phyloP scores from a whole-genome alignment of 2,113 vertebrate genomes.

The Oreotrochilus melanogaster region DNA sequence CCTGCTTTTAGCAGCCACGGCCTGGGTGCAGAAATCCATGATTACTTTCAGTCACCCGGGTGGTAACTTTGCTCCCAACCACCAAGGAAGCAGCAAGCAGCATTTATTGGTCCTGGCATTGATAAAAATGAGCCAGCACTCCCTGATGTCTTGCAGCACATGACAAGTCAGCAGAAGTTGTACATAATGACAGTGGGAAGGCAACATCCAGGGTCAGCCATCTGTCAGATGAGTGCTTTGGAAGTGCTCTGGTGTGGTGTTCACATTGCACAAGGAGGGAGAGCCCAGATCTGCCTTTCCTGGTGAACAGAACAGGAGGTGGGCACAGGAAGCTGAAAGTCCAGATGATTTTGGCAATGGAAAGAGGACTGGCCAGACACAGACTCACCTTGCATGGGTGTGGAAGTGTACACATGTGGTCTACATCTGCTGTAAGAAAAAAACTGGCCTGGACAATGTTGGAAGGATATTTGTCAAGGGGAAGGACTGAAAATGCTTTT shows the following conservation, averaged over 20 bases:
- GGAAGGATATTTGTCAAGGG: neutral
- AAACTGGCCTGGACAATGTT: fast-evolving
- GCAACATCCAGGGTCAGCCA: neutral
- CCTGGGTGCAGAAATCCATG: neutral
- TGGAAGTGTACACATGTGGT: fast-evolving
- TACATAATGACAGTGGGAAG: neutral
- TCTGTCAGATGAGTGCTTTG: neutral
- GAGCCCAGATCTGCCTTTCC: neutral
- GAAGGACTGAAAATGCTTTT: neutral
- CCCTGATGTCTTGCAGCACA: neutral
- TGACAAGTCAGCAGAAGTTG: neutral
- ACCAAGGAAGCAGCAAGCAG: neutral
- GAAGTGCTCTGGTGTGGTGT: neutral
- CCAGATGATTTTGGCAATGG: neutral
- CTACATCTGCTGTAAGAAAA: no score
- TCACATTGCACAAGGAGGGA: fast-evolving
- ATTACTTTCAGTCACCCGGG: neutral
- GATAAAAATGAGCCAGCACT: neutral
- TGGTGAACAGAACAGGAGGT: fast-evolving
- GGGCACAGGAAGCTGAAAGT: neutral
- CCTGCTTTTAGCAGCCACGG: neutral
- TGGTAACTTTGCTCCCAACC: neutral
- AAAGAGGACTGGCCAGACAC: neutral
- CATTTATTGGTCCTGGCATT: neutral
- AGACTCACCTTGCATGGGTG: neutral